Base-by-base conservation (phyloP, 2,113 vertebrate species). In the human (Homo sapiens) region DNA sequence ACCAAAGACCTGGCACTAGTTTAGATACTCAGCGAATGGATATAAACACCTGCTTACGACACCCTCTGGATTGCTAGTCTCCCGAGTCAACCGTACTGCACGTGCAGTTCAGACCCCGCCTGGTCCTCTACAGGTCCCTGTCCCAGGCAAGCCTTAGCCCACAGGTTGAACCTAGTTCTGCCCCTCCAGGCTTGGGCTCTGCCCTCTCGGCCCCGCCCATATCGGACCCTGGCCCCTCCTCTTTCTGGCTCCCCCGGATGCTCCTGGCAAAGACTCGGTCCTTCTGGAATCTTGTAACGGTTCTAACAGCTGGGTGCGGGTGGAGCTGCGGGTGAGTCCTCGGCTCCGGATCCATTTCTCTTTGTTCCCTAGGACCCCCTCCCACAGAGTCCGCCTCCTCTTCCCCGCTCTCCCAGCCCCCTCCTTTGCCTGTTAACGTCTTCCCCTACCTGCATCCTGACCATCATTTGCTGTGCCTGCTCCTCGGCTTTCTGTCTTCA, bases 261-360 rank as follows among this genome's bases (percentile, higher is more conserved):
- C 35, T 38, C 38, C 1, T 0, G 10, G 20, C 2, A 3, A 27
- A 68, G 59, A 27, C 64, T 94, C 64, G n/a, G 6, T 66, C 43
- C 55, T 75, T 43, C 0, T 0, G 20, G 10, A 7, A 2, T 5
- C 3, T 0, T 0, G n/a, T 64, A 97, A 98, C 98, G 5, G 96
- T 91, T 94, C 25, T 88, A 97, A 97, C 98, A 32, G 97, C 92
- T 17, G 57, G 22, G 40, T 57, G n/a, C 16, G 5, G 14, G 2
- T 17, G 70, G 43, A 70, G 59, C 35, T 23, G 64, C 17, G 18
- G 38, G 48, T 59, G 83, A 64, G 59, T 48, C 40, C 23, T 23
- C 1, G 0, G 38, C 48, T 45, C 8, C 2, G n/a, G n/a, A 45
- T 52, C 25, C 3, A 4, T 38, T 16, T 27, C 1, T 25, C 25